Evolutionary conservation across 2,797 vertebrate species (phyloP), one percentile per base, ranked within the genome.

Genomic region (Crax fasciolata): DNA sequence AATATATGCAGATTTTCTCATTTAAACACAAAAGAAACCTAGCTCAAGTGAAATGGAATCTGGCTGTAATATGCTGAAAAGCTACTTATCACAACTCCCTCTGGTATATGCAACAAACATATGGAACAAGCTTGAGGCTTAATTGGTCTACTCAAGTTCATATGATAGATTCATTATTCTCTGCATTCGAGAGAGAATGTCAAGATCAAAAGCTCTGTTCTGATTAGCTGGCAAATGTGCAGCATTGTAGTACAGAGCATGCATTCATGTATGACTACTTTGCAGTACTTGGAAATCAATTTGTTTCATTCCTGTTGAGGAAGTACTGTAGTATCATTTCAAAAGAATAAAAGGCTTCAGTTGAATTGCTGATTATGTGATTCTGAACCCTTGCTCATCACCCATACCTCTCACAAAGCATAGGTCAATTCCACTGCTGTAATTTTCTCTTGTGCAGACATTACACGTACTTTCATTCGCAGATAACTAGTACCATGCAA

Each of bases 21-120:
- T 91, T 96, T 80, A 87, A 96, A 90, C 94, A 89, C 58, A 94
- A 93, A 97, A 77, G 80, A 95, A 96, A 84, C 89, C 71, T 93
- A 63, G 84, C 62, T 87, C 94, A 91, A 58, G 74, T 90, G 84
- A 94, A 97, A 94, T 61, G 68, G 96, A 97, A 97, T 91, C 68
- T 96, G 90, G 52, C 74, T 97, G 79, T 90, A 96, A 97, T 91
- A 96, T 62, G 49, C n/a, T 73, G 82, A 80, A 94, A 96, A 94
- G 54, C 77, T 80, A 74, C 90, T 97, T 96, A 96, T 94, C 86
- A n/a, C 61, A 87, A 71, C 9, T 96, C 94, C 86, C 93, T 85
- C 72, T 74, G 88, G 94, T 85, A 71, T 74, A 84, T 3, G 65
- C 84, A 92, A 88, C 84, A 90, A 97, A 95, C 80, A 75, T 59